Evolutionary conservation across 2,797 vertebrate species (phyloP).

Genomic region (Labeo calbasu): DNA sequence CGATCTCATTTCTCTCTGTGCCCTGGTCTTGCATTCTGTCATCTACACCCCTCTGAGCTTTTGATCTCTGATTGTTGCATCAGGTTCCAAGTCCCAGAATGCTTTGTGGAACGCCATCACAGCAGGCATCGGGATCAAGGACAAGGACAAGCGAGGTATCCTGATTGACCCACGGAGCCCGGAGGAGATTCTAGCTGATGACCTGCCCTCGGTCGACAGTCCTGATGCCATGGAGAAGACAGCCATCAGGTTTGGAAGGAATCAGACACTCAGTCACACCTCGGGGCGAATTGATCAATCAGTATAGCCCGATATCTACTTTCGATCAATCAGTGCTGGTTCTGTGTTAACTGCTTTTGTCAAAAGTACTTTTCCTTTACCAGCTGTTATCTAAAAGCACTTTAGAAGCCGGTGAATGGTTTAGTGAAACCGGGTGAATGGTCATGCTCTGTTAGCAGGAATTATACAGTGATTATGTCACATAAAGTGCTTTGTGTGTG

Average conservation of each 20-base stretch:
- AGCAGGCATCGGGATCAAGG: slow-evolving; percentile 76
- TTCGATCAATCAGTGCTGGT: neutral
- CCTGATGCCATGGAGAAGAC: slow-evolving; percentile 88
- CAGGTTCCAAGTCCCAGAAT: slow-evolving; percentile 92
- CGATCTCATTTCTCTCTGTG: neutral
- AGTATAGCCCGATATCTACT: neutral
- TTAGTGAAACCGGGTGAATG: slow-evolving; percentile 17
- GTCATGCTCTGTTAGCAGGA: slow-evolving; percentile 2
- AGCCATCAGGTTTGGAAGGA: slow-evolving; percentile 85
- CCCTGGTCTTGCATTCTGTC: slow-evolving; percentile 10
- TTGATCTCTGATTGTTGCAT: slow-evolving; percentile 32
- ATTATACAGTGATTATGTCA: slow-evolving; percentile 37
- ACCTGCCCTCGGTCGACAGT: slow-evolving; percentile 81
- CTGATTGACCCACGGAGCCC: slow-evolving; percentile 79
- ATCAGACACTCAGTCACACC: slow-evolving; percentile 4
- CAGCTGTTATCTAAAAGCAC: slow-evolving; percentile 17
- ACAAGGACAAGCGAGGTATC: slow-evolving; percentile 79
- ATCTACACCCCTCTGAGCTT: slow-evolving; percentile 28
- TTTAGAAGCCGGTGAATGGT: neutral
- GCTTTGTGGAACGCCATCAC: slow-evolving; percentile 83
- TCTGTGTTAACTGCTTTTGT: neutral
- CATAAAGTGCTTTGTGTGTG: slow-evolving; percentile 26
- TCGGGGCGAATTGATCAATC: neutral
- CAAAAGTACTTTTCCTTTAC: neutral
- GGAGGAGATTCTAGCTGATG: slow-evolving; percentile 90